These are phyloP conservation scores for Sarcophaga bullata DNA, from an alignment of 1,140 invertebrate species.

Conservation along the genomic window DNA sequence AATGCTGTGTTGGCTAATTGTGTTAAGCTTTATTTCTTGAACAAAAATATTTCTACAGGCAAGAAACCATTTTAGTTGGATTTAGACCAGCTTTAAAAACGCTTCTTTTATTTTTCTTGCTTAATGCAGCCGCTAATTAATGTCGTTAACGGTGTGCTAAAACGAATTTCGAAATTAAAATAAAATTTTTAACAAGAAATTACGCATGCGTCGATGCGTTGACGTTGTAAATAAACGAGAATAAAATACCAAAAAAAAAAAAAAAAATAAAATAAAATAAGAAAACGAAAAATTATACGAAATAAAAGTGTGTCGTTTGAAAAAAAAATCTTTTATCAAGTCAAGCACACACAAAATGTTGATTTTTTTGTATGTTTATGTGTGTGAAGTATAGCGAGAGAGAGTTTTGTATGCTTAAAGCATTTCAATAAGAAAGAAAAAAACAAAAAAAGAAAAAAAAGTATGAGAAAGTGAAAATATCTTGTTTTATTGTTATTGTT, in stretches of 20 bases:
- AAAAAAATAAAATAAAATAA: too few relatives aligned
- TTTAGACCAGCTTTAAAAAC: conserved; percentile 34
- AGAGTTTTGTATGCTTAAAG: not conserved
- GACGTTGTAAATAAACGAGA: not conserved
- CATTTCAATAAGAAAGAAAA: too few relatives aligned
- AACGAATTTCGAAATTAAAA: not conserved
- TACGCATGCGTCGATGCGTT: conserved; percentile 16
- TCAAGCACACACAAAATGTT: not conserved
- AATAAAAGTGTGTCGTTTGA: conserved; percentile 25
- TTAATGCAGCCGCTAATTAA: not conserved
- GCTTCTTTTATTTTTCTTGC: conserved; percentile 36
- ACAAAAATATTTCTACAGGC: conserved; percentile 37
- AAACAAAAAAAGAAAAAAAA: too few relatives aligned
- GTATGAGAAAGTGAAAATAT: conserved; percentile 36
- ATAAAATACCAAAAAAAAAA: too few relatives aligned
- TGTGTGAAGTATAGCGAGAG: not conserved
- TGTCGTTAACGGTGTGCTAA: not conserved
- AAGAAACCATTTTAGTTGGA: conserved; percentile 33
- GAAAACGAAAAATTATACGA: not conserved
- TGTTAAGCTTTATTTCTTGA: not conserved
- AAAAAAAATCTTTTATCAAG: not conserved
- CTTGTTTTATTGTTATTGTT: conserved; percentile 18
- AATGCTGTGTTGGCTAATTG: not conserved
- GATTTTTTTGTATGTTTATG: not conserved
- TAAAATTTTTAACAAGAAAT: not conserved